Percentiles rank a stretch among this genome's conserved stretches.
Conservation (phyloP, 2,797 vertebrate genomes). For the Tadarida brasiliensis region DNA sequence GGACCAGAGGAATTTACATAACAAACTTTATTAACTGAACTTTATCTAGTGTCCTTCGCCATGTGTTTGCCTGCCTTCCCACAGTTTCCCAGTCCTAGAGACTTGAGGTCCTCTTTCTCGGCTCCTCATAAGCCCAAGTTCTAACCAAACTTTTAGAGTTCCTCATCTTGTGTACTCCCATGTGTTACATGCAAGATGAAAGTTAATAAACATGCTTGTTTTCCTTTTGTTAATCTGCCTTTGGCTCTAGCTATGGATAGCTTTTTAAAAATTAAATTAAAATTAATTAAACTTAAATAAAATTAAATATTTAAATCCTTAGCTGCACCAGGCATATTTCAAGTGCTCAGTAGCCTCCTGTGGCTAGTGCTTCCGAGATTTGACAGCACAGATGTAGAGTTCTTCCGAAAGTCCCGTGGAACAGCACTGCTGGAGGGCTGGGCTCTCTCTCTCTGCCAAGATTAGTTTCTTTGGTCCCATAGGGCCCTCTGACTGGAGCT, state of each 20-base stretch:
- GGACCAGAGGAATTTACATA: not conserved
- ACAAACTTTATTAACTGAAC: not conserved
- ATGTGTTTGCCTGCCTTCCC: not conserved
- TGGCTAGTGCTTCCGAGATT: not conserved
- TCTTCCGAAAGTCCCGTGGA: rapidly evolving
- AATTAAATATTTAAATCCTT: not conserved
- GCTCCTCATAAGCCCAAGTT: not conserved
- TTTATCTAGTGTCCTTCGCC: not conserved
- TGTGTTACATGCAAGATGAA: too few relatives aligned
- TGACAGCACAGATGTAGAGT: too few relatives aligned
- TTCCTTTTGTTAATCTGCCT: not conserved
- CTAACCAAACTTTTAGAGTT: not conserved
- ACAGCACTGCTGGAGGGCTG: rapidly evolving
- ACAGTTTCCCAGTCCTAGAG: not conserved
- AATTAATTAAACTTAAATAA: not conserved
- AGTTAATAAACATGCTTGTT: not conserved
- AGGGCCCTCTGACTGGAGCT: not conserved
- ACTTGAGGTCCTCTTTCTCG: not conserved
- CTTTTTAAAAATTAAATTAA: not conserved
- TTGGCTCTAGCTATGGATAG: not conserved
- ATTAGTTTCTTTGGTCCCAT: not conserved
- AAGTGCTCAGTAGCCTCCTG: not conserved
- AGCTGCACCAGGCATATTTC: not conserved
- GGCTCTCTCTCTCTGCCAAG: not conserved
- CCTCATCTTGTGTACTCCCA: not conserved